These are phyloP conservation scores for Ambastaia sidthimunki DNA, from an alignment of 2,797 vertebrate genomes.

Conservation along the genomic window DNA sequence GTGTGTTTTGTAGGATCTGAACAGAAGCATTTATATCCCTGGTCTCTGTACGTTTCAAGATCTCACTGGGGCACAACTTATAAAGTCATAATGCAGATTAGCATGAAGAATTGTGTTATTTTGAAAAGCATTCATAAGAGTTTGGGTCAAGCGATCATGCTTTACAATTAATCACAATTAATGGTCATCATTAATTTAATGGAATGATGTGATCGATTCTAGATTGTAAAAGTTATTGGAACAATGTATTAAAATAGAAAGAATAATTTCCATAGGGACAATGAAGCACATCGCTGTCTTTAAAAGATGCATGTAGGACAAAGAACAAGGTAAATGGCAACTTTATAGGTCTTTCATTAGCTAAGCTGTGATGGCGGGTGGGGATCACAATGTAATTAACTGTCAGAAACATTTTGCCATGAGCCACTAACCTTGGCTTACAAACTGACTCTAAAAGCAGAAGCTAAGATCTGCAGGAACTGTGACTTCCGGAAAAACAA, in stretches of 20 bases:
- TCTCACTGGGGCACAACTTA: background rate
- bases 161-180: background rate
- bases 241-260: background rate
- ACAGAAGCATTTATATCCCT: conserved; percentile 4
- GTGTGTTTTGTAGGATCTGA: conserved; percentile 22
- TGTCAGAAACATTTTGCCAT: conserved; percentile 71
- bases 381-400: conserved; percentile 69
- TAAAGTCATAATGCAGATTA: conserved; percentile 8
- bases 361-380: background rate
- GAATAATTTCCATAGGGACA: background rate
- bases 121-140: background rate
- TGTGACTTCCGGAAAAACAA: conserved; percentile 39
- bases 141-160: background rate
- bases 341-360: conserved; percentile 20
- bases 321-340: background rate
- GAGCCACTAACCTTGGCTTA: conserved; percentile 58
- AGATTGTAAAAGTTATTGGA: background rate
- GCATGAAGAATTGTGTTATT: background rate
- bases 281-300: background rate
- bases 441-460: conserved; percentile 65
- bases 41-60: background rate
- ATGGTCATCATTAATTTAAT: background rate
- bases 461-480: conserved; percentile 60
- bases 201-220: background rate
- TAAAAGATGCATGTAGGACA: conserved; percentile 16